Evolutionary conservation across 2,113 vertebrate genomes (phyloP).

Genomic region (Antidorcas marsupialis): DNA sequence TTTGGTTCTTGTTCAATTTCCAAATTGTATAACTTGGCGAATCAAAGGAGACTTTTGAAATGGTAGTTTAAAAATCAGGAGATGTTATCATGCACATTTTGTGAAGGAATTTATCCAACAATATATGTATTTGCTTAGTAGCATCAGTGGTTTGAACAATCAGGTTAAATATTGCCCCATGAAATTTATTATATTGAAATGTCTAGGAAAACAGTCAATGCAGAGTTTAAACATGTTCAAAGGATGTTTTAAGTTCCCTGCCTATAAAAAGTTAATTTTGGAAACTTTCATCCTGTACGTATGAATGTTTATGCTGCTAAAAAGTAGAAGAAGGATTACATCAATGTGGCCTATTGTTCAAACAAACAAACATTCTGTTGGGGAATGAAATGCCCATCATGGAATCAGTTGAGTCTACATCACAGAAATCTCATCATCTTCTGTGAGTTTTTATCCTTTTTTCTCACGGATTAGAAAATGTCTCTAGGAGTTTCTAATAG

Average conservation of each 20-base stretch:
- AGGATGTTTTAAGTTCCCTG: neutral
- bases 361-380: neutral
- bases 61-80: neutral
- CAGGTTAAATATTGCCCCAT: neutral
- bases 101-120: neutral
- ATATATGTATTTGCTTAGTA: neutral
- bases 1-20: neutral
- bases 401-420: neutral
- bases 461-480: neutral
- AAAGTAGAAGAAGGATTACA: neutral
- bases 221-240: neutral
- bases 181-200: neutral
- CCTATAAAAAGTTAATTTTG: neutral
- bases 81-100: neutral
- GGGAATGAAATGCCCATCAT: neutral
- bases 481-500: neutral
- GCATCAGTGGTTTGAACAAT: neutral
- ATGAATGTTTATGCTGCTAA: neutral
- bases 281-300: neutral
- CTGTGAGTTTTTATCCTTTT: neutral
- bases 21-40: neutral
- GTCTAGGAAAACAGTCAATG: neutral
- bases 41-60: neutral
- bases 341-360: neutral
- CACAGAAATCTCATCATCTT: neutral